These are phyloP conservation scores for Nemoura dubitans DNA, from an alignment of 2,888 invertebrate species.

Conservation along the genomic window DNA sequence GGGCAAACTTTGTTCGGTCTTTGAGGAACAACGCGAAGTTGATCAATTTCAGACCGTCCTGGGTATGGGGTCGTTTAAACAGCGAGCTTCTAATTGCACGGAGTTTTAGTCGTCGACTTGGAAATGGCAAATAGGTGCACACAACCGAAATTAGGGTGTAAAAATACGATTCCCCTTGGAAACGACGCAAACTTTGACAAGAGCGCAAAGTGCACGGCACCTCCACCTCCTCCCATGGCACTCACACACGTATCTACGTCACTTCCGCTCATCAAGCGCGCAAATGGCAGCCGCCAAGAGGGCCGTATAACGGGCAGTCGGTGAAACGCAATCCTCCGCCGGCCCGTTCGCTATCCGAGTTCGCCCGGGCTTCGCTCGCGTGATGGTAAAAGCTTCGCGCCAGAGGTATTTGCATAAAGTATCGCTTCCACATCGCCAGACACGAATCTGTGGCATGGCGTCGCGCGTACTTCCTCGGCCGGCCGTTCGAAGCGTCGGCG, in stretches of 20 bases:
- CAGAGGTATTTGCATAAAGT: neutral
- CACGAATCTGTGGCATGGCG: neutral
- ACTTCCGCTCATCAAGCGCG: neutral
- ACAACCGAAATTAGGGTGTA: too few relatives aligned
- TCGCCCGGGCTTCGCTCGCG: neutral
- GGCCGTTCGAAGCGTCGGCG: neutral
- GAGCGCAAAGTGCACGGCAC: too few relatives aligned
- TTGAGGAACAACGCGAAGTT: too few relatives aligned
- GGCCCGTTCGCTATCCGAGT: too few relatives aligned
- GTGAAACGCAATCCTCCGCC: neutral
- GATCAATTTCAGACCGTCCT: too few relatives aligned
- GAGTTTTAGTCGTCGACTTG: too few relatives aligned
- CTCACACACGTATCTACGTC: neutral
- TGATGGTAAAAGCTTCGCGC: neutral
- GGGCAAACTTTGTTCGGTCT: too few relatives aligned
- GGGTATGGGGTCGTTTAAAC: too few relatives aligned
- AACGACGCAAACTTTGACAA: too few relatives aligned
- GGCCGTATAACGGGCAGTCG: neutral
- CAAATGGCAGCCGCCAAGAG: constrained; percentile 2
- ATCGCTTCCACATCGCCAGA: neutral
- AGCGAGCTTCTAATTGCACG: too few relatives aligned
- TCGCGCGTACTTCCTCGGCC: neutral
- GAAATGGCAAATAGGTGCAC: too few relatives aligned
- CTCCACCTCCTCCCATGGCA: neutral
- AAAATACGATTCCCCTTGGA: too few relatives aligned